These are phyloP conservation scores for Drosophila carrolli DNA, from an alignment of 1,140 invertebrate species.

Conservation along the genomic window DNA sequence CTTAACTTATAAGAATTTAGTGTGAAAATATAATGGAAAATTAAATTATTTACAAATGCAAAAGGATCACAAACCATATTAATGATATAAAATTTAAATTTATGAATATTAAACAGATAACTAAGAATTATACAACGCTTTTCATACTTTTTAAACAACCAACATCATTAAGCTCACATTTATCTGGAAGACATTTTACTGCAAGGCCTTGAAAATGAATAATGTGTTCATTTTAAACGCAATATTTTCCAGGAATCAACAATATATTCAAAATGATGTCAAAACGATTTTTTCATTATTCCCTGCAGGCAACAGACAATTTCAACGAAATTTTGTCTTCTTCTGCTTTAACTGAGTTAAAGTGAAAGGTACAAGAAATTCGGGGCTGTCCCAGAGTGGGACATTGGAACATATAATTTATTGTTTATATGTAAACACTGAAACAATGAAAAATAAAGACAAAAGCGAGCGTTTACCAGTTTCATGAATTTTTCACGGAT, in stretches of 20 bases:
- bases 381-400: constrained; percentile 1
- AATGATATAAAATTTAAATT: not conserved
- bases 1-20: not conserved
- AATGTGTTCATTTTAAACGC: not conserved
- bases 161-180: not conserved
- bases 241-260: not conserved
- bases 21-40: too few species aligned
- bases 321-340: constrained; percentile 16
- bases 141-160: too few species aligned
- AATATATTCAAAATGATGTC: constrained; percentile 2
- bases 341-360: constrained; percentile 24
- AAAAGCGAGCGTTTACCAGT: constrained; percentile 34
- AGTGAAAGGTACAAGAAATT: constrained; percentile 1
- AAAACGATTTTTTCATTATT: constrained; percentile 26
- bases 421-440: constrained; percentile 54
- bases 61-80: not conserved
- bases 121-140: too few species aligned
- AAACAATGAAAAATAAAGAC: constrained; percentile 7
- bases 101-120: too few species aligned
- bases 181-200: not conserved
- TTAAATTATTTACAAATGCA: not conserved
- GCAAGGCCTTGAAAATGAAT: not conserved
- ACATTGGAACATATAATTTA: constrained; percentile 48
- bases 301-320: not conserved
- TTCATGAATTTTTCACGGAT: constrained; percentile 35